Conservation (phyloP, 2,113 vertebrate species). For the Cyprinodon brontotheroides region DNA sequence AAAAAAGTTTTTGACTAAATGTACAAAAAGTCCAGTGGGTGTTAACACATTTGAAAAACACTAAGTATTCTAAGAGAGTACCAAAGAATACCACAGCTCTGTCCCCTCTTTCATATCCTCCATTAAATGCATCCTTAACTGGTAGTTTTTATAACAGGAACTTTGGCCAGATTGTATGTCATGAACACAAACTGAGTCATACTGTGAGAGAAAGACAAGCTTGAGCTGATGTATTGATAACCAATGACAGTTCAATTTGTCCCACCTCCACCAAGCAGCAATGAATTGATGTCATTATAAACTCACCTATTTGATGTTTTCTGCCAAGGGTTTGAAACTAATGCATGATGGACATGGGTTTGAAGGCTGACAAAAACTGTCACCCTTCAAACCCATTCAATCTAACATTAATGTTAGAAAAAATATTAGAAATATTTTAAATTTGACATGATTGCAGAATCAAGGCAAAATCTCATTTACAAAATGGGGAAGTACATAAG, state of each 20-base stretch:
- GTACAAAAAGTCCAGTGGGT: neutral
- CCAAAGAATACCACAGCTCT: constrained; percentile 10
- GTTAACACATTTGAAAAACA: neutral
- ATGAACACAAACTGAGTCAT: constrained; percentile 4
- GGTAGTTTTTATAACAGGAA: neutral
- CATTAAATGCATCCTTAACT: constrained; percentile 13
- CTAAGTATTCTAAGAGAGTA: constrained; percentile 29
- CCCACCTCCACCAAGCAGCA: constrained; percentile 17
- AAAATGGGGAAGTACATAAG: neutral
- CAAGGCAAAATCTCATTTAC: neutral
- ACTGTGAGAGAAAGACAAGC: constrained; percentile 14
- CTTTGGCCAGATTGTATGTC: constrained; percentile 21
- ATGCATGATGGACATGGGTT: constrained; percentile 16
- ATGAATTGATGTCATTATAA: constrained; percentile 40
- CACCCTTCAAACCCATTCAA: constrained; percentile 5
- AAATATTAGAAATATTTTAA: neutral
- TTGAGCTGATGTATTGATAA: constrained; percentile 42
- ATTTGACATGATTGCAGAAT: neutral
- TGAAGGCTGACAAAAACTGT: constrained; percentile 16
- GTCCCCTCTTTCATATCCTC: neutral
- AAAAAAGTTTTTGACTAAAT: neutral
- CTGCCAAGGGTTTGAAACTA: constrained; percentile 27
- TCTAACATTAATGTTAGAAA: neutral
- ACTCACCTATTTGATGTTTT: constrained; percentile 23
- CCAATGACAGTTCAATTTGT: constrained; percentile 47